Conservation (phyloP, 2,888 invertebrate genomes). For the Meteorus colon region DNA sequence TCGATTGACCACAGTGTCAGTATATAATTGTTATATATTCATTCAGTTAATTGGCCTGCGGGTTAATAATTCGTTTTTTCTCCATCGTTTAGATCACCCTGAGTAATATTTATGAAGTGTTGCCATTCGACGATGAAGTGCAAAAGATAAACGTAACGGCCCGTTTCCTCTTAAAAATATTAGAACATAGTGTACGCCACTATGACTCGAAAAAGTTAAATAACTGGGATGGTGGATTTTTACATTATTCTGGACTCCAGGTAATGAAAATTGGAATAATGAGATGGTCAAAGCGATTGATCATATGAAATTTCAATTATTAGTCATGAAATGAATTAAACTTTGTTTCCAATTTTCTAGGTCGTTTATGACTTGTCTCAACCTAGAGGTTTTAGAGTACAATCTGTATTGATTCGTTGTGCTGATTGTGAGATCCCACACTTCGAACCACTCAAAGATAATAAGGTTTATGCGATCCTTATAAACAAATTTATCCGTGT, state of each 20-base stretch:
- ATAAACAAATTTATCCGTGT: slow-evolving; percentile 79
- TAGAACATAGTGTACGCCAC: slow-evolving; percentile 80
- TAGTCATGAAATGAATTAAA: too few species aligned
- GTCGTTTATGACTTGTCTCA: slow-evolving; percentile 81
- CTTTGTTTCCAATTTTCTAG: slow-evolving; percentile 54
- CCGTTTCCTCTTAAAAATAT: slow-evolving; percentile 76
- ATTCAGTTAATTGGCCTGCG: not conserved
- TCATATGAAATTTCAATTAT: too few species aligned
- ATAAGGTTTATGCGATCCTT: slow-evolving; percentile 79
- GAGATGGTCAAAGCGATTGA: too few species aligned
- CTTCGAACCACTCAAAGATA: slow-evolving; percentile 76
- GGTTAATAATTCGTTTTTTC: not conserved
- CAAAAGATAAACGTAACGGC: slow-evolving; percentile 81
- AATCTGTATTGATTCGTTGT: slow-evolving; percentile 80
- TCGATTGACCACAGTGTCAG: not conserved
- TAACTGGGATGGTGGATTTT: slow-evolving; percentile 80
- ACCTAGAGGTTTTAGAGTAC: slow-evolving; percentile 79
- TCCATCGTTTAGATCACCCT: slow-evolving; percentile 77
- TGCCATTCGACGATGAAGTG: slow-evolving; percentile 86
- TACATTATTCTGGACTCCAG: slow-evolving; percentile 87
- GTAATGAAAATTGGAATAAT: slow-evolving; percentile 48
- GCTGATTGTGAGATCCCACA: slow-evolving; percentile 79
- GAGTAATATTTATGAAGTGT: slow-evolving; percentile 81
- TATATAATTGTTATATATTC: not conserved
- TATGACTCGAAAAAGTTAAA: slow-evolving; percentile 63